A percentile compares a stretch with the other conserved stretches of the same genome.
phyloP scores from a whole-genome alignment of 2,888 invertebrate genomes.

The Epirrhoe tristata region DNA sequence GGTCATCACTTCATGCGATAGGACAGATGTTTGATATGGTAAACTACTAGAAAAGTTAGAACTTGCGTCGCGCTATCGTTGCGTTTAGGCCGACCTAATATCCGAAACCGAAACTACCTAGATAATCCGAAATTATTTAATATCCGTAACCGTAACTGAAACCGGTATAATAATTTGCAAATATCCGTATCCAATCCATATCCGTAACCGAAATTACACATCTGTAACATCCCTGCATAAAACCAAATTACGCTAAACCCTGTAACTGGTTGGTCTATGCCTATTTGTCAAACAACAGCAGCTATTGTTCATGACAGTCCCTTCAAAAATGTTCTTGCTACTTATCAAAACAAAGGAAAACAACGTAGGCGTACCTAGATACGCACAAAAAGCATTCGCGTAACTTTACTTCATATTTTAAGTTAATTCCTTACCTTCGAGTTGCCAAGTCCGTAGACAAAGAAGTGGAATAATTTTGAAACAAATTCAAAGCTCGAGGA shows the following conservation, averaged over 20 bases:
- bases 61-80: no score
- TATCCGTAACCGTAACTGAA: no score
- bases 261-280: not conserved
- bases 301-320: not conserved
- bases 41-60: no score
- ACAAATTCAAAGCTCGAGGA: slow-evolving; percentile 66
- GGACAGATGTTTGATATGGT: no score
- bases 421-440: slow-evolving; percentile 55
- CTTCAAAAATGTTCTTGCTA: not conserved
- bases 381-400: slow-evolving; percentile 24
- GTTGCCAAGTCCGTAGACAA: slow-evolving; percentile 55
- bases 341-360: slow-evolving; percentile 16
- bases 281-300: not conserved
- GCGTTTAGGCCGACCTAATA: no score
- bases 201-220: no score
- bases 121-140: no score
- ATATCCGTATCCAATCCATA: no score
- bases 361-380: slow-evolving; percentile 3
- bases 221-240: no score
- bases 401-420: slow-evolving; percentile 50
- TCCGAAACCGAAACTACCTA: no score
- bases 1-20: no score
- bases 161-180: no score
- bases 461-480: slow-evolving; percentile 64
- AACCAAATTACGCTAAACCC: not conserved